phyloP scores from a whole-genome alignment of 1,140 invertebrate species.

The Drosophila sp. region DNA sequence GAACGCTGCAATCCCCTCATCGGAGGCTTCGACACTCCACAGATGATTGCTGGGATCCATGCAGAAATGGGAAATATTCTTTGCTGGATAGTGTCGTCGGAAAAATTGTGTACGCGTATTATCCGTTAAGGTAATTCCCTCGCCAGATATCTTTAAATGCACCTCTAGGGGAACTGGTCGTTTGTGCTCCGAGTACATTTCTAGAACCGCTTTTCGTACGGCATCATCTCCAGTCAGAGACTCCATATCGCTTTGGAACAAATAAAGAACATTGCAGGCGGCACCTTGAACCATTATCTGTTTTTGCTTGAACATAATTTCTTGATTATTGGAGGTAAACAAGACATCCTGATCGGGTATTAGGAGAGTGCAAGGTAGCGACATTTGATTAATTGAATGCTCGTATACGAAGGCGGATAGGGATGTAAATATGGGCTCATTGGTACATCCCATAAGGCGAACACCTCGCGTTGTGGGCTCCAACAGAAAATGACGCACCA shows the following conservation, averaged over 20 bases:
- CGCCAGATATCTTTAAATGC: constrained; percentile 97
- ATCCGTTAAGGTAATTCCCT: constrained; percentile 97
- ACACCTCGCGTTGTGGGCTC: constrained; percentile 98
- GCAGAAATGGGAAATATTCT: constrained; percentile 95
- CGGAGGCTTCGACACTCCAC: constrained; percentile 86
- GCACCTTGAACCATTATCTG: constrained; percentile 86
- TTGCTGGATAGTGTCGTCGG: constrained; percentile 95
- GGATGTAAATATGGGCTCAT: constrained; percentile 98
- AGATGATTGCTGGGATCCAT: constrained; percentile 94
- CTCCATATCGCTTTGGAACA: constrained; percentile 95
- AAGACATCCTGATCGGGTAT: constrained; percentile 89
- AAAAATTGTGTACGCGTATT: constrained; percentile 92
- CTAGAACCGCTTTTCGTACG: constrained; percentile 91
- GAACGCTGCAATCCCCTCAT: constrained; percentile 47
- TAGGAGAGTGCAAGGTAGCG: constrained; percentile 94
- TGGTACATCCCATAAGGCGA: constrained; percentile 95
- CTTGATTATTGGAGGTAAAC: constrained; percentile 35
- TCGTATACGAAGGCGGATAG: constrained; percentile 98
- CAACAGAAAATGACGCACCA: constrained; percentile 98
- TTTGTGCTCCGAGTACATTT: constrained; percentile 88
- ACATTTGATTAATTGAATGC: constrained; percentile 97
- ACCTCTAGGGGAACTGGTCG: constrained; percentile 90
- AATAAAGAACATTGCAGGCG: constrained; percentile 97
- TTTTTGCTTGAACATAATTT: constrained; percentile 52
- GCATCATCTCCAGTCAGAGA: constrained; percentile 97